phyloP scores from a whole-genome alignment of 2,797 vertebrate genomes.

The Gila robusta region DNA sequence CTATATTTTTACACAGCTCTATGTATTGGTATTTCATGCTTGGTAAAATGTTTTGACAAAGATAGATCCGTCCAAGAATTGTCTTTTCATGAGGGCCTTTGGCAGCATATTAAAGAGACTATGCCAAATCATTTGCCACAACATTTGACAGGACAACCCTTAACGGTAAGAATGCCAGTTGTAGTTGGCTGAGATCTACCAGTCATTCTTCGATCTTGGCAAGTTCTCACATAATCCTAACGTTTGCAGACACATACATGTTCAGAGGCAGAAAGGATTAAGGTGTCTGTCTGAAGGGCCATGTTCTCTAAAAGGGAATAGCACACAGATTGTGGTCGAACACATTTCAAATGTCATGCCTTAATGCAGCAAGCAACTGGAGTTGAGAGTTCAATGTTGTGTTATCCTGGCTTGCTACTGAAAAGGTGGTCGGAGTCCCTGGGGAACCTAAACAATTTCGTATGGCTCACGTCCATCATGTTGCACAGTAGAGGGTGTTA shows the following conservation, averaged over 20 bases:
- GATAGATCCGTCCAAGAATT: background rate
- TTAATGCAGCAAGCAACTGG: conserved; percentile 45
- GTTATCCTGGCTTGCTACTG: conserved; percentile 31
- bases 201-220: conserved; percentile 25
- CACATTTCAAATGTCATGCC: conserved; percentile 54
- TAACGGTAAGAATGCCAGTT: conserved; percentile 27
- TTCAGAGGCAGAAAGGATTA: conserved; percentile 51
- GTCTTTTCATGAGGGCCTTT: background rate
- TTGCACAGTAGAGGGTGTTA: conserved; percentile 51
- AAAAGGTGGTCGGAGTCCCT: conserved; percentile 46
- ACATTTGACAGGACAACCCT: conserved; percentile 39
- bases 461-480: conserved; percentile 52
- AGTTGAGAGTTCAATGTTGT: conserved; percentile 47
- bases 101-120: background rate
- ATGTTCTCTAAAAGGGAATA: conserved; percentile 46
- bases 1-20: background rate
- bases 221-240: conserved; percentile 45
- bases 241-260: conserved; percentile 39
- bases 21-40: conserved; percentile 4
- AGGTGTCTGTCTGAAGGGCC: conserved; percentile 36
- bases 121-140: conserved; percentile 28
- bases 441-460: conserved; percentile 47
- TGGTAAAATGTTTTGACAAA: background rate
- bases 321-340: conserved; percentile 37
- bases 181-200: conserved; percentile 28